phyloP scores from a whole-genome alignment of 2,797 vertebrate species.

The Pseudomugil gertrudae region DNA sequence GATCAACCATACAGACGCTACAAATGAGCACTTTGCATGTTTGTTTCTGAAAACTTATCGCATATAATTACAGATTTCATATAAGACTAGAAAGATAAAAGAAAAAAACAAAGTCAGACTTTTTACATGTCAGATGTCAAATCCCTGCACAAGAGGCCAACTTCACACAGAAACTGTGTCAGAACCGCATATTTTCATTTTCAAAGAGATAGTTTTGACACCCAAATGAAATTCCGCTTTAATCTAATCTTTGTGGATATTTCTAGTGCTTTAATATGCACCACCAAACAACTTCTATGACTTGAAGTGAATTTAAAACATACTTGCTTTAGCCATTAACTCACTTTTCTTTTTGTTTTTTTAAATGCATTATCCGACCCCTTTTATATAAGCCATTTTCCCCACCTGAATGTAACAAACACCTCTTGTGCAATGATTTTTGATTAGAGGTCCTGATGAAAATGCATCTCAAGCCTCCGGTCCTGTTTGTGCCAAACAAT shows the following conservation, averaged over 20 bases:
- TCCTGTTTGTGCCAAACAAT: background rate
- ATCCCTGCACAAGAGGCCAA: background rate
- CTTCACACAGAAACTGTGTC: constrained; percentile 8
- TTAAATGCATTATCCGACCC: constrained; percentile 19
- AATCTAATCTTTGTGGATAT: constrained; percentile 25
- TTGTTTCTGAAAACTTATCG: constrained; percentile 11
- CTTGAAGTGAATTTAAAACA: constrained; percentile 27
- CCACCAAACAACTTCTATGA: constrained; percentile 10
- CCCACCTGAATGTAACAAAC: constrained; percentile 18
- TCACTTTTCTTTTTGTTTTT: constrained; percentile 16
- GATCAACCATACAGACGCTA: constrained; percentile 39
- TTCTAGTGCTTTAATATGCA: constrained; percentile 16
- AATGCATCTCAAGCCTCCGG: constrained; percentile 13
- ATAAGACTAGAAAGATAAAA: background rate
- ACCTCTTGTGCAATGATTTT: constrained; percentile 40
- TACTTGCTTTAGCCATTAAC: constrained; percentile 21
- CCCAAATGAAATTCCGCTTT: constrained; percentile 15
- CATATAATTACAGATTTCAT: constrained; percentile 23
- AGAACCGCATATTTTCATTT: no score
- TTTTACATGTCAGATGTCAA: constrained; percentile 6
- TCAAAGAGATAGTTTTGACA: constrained; percentile 5
- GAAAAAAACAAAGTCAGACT: constrained; percentile 1
- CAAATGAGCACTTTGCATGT: background rate
- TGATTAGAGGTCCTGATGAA: constrained; percentile 11
- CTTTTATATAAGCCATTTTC: constrained; percentile 28